Base-by-base conservation (phyloP, 2,888 invertebrate genomes). In the Nomada flava region DNA sequence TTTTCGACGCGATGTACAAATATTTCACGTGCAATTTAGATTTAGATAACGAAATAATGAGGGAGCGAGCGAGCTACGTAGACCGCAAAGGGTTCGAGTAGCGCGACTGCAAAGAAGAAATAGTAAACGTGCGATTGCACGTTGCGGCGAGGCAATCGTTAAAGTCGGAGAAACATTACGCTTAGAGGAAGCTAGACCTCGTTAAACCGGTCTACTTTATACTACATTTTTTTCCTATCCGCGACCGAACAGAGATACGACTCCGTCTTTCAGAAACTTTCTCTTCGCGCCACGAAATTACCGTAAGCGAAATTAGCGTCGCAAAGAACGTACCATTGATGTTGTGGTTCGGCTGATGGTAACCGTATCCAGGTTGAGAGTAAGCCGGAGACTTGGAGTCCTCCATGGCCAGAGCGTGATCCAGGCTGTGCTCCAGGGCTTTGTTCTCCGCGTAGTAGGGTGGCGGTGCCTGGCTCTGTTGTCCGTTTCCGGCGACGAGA, bases 371-470 rank as follows among this genome's bases (percentile, higher is more conserved):
- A 79, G 97, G 97, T 91, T 98, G 98, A 10, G 97, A 97, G 93
- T 97, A 98, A 69, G 97, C 96, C 0, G 96, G 96, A 76, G 96
- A 97, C 94, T 98, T 98, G 10, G 97, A 97, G 91, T 98, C 98
- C 90, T 98, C 98, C 94, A 97, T 95, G 11, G 96, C 96, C 76
- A 98, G 93, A 2, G 97, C 97, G 89, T 98, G 95, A 91, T 98
- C 98, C 95, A 98, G 96, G 11, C 97, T 97, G 94, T 98, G 97
- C 94, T 98, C 98, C 62, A 98, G 94, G 44, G 98, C 98, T 94
- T 98, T 98, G 94, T 98, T 98, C 94, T 98, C 98, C n/a, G 98
- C 97, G 92, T 98, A 98, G 90, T 98, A 98, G 0, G 98, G 98
- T 50, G 98, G 98, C 29, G 98, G 98, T 1, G 97, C 97, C 91